Conservation (phyloP, 1,140 invertebrate genomes). For the Drosophila trapezifrons region DNA sequence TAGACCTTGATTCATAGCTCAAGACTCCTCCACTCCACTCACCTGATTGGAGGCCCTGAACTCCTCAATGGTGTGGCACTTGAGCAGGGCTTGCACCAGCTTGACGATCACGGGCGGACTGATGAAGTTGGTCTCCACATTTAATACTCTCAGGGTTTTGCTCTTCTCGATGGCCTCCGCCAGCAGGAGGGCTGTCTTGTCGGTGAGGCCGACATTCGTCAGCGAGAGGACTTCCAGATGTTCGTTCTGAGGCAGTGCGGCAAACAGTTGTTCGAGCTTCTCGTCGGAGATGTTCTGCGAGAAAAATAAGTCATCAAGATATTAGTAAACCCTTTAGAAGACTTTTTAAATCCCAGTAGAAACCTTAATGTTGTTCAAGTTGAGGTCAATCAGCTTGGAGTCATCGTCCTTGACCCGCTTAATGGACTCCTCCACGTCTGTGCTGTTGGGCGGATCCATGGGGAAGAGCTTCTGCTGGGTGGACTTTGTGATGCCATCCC, state of each 20-base stretch:
- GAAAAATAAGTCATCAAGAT: background rate
- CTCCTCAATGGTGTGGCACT: slow-evolving; percentile 94
- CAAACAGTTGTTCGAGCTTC: slow-evolving; percentile 95
- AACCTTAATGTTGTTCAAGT: slow-evolving; percentile 99
- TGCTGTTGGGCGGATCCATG: slow-evolving; percentile 96
- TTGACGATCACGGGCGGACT: slow-evolving; percentile 92
- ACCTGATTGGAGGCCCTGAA: slow-evolving; percentile 98
- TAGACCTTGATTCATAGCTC: background rate
- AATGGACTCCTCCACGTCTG: slow-evolving; percentile 96
- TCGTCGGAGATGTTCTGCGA: slow-evolving; percentile 97
- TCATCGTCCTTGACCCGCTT: slow-evolving; percentile 95
- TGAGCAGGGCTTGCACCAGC: slow-evolving; percentile 93
- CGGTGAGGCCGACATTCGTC: slow-evolving; percentile 96
- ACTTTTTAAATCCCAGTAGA: background rate
- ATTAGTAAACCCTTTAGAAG: background rate
- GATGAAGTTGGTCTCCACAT: slow-evolving; percentile 98
- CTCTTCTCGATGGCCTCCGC: slow-evolving; percentile 94
- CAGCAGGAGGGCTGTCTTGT: slow-evolving; percentile 92
- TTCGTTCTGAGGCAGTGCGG: slow-evolving; percentile 94
- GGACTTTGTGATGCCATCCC: slow-evolving; percentile 97
- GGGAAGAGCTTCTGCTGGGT: slow-evolving; percentile 95
- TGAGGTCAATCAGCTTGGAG: slow-evolving; percentile 93
- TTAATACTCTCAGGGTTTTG: slow-evolving; percentile 93
- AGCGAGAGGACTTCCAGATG: slow-evolving; percentile 95
- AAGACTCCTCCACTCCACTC: slow-evolving; percentile 42